Conservation (phyloP, 2,888 invertebrate genomes). For the Zygaena filipendulae region DNA sequence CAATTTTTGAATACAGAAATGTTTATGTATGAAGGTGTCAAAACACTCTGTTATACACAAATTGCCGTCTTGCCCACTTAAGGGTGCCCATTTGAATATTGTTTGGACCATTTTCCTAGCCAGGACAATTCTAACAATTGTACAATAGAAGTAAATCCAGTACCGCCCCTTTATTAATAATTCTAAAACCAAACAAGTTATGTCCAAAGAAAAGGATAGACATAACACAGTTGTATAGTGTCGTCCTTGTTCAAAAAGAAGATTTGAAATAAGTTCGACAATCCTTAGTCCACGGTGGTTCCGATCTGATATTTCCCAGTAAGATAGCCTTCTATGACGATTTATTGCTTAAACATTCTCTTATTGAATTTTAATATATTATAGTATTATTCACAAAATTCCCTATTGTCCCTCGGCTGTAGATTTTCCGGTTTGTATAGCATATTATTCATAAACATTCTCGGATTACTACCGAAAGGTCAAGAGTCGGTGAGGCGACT, state of each 20-base stretch:
- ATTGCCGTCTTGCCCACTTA: constrained; percentile 45
- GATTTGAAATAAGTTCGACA: no score
- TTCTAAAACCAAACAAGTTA: no score
- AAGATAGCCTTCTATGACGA: constrained; percentile 64
- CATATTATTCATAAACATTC: constrained; percentile 21
- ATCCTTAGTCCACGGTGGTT: constrained; percentile 29
- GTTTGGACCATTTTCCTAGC: constrained; percentile 21
- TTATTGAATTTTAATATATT: constrained; percentile 64
- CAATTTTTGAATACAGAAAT: constrained; percentile 33
- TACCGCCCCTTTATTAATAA: no score
- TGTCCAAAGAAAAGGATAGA: no score
- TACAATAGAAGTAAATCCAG: no score
- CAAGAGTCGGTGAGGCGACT: constrained; percentile 27
- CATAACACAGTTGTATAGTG: no score
- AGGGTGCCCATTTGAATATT: constrained; percentile 58
- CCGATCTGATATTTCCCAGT: constrained; percentile 54
- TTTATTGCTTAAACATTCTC: constrained; percentile 46
- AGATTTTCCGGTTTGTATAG: constrained; percentile 13
- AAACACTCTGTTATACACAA: constrained; percentile 51
- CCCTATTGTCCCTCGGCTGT: constrained; percentile 36
- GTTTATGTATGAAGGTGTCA: constrained; percentile 64
- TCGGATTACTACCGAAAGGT: constrained; percentile 22
- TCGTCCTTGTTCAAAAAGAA: no score
- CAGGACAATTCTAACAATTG: constrained; percentile 2
- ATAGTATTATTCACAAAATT: constrained; percentile 36